Conservation (phyloP, 2,797 vertebrate genomes). For the Lycodopsis pacificus region DNA sequence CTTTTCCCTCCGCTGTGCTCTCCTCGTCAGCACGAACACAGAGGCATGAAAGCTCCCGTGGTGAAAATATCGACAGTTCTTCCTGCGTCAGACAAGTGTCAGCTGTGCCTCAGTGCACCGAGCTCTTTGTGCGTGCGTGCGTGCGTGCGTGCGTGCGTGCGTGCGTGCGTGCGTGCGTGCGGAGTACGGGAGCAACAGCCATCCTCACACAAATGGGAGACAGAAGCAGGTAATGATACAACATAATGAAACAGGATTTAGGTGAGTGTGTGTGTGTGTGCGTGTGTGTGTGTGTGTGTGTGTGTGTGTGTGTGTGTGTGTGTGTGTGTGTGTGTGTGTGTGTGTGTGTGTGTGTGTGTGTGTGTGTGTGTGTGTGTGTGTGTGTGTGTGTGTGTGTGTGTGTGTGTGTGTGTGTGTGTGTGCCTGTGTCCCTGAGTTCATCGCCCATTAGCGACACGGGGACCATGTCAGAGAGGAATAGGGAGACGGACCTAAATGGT, state of each 20-base stretch:
- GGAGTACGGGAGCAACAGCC: conserved; percentile 12
- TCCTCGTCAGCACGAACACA: conserved; percentile 52
- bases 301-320: neutral
- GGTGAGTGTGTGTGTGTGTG: neutral
- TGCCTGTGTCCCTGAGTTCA: conserved; percentile 6
- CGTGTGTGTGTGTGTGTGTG: too few relatives aligned
- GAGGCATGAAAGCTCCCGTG: conserved; percentile 63
- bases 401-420: neutral
- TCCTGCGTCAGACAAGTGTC: conserved; percentile 68
- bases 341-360: neutral
- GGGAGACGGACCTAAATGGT: neutral
- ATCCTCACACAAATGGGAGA: conserved; percentile 24
- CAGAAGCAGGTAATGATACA: conserved; percentile 48
- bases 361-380: neutral
- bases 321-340: neutral
- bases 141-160: conserved; percentile 27
- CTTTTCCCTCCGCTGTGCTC: conserved; percentile 58
- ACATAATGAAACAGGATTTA: conserved; percentile 14
- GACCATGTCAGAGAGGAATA: conserved; percentile 8
- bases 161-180: conserved; percentile 1
- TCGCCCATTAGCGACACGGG: conserved; percentile 21
- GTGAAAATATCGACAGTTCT: conserved; percentile 71
- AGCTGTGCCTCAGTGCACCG: conserved; percentile 62
- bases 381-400: too few relatives aligned
- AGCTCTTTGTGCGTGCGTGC: conserved; percentile 5